A percentile compares a stretch with the other conserved stretches of the same genome.
Evolutionary conservation across 2,888 invertebrate species (phyloP).

Genomic region (Oeneis ivallda): DNA sequence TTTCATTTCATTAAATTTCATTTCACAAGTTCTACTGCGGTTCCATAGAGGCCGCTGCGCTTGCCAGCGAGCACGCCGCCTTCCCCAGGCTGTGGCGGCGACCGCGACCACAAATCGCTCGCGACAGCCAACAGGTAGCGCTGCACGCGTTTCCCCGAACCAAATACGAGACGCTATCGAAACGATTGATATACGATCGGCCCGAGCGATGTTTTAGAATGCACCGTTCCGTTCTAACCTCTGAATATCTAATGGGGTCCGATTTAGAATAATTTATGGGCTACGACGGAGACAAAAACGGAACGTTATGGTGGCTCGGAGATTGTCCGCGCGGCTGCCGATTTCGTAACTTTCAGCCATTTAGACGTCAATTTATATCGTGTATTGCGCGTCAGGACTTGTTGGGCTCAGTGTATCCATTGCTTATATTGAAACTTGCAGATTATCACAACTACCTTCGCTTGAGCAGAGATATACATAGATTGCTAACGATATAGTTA

Average conservation of each 20-base stretch:
- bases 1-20: too few species aligned
- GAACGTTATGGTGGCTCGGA: constrained; percentile 50
- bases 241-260: constrained; percentile 79
- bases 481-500: too few species aligned
- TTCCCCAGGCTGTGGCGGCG: constrained; percentile 11
- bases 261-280: constrained; percentile 79
- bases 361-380: constrained; percentile 56
- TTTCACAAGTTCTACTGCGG: too few species aligned
- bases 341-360: constrained; percentile 46
- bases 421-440: neutral
- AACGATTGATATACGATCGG: constrained; percentile 78
- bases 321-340: constrained; percentile 52
- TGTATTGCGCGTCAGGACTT: constrained; percentile 18
- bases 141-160: constrained; percentile 69
- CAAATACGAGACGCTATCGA: constrained; percentile 64
- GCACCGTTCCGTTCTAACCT: constrained; percentile 66
- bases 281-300: constrained; percentile 72
- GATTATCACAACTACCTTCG: neutral
- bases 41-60: neutral
- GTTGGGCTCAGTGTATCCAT: neutral
- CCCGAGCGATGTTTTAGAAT: constrained; percentile 70
- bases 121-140: constrained; percentile 70
- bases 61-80: too few species aligned
- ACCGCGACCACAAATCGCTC: constrained; percentile 60
- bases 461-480: neutral